Percentiles rank a stretch among this genome's conserved stretches.
These are phyloP conservation scores for Saguinus midas DNA, from an alignment of 2,113 vertebrate species.

Conservation along the genomic window DNA sequence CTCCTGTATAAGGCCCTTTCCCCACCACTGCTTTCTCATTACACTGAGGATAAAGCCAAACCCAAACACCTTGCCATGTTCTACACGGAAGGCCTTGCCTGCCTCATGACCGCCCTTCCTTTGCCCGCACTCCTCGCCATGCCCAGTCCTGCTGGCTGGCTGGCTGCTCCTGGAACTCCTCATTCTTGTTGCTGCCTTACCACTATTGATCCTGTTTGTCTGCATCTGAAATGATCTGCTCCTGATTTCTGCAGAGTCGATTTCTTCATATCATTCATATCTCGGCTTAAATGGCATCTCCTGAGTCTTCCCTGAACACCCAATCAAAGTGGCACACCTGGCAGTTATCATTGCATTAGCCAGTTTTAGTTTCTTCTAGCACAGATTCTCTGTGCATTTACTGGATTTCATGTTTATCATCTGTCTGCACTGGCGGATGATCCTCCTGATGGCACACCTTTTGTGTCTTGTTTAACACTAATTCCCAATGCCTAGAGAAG, in stretches of 20 bases:
- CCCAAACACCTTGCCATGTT: background rate
- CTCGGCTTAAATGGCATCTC: background rate
- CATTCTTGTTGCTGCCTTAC: background rate
- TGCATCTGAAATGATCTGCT: background rate
- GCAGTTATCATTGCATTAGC: background rate
- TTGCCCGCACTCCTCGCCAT: background rate
- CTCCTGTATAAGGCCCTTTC: background rate
- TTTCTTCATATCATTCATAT: no score
- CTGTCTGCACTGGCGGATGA: background rate
- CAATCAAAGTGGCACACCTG: no score
- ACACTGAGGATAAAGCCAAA: background rate
- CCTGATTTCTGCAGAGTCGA: background rate
- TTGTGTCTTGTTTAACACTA: background rate
- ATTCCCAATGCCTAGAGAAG: background rate
- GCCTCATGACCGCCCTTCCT: rapidly evolving
- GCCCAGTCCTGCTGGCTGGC: background rate
- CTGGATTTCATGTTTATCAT: background rate
- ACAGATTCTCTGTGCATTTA: background rate
- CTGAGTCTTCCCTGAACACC: background rate
- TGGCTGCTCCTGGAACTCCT: background rate
- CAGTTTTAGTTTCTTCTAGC: background rate
- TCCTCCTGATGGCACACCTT: background rate
- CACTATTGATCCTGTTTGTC: background rate
- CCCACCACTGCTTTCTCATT: background rate
- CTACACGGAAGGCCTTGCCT: background rate